Percentiles rank a stretch among this genome's conserved stretches.
Evolutionary conservation across 2,797 vertebrate genomes (phyloP).

Genomic region (Pelochelys cantorii): DNA sequence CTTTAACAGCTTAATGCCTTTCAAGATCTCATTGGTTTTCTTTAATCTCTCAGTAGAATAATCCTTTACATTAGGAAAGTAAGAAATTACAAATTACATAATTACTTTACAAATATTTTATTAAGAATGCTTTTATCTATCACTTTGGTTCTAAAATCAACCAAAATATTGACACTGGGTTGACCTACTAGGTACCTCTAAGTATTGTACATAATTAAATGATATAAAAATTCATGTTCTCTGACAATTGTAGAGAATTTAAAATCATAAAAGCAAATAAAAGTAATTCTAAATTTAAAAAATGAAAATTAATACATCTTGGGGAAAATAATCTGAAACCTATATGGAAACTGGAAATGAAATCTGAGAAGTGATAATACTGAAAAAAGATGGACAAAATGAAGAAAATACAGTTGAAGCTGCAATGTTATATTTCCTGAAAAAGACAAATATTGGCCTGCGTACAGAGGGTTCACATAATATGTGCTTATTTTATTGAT

Average conservation of each 20-base stretch:
- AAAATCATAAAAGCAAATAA: not conserved
- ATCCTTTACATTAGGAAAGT: constrained; percentile 83
- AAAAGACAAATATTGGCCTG: not conserved
- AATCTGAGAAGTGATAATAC: not conserved
- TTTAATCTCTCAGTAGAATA: constrained; percentile 97
- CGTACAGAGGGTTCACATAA: not conserved
- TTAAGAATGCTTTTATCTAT: not conserved
- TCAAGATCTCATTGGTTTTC: constrained; percentile 96
- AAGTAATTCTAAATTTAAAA: not conserved
- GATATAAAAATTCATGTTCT: not conserved
- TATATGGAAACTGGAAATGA: not conserved
- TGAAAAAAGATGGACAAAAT: not conserved
- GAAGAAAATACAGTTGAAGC: not conserved
- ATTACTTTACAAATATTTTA: not conserved
- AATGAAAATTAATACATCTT: not conserved
- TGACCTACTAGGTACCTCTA: not conserved
- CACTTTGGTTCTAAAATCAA: not conserved
- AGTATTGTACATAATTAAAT: not conserved
- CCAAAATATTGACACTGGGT: not conserved
- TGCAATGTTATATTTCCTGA: not conserved
- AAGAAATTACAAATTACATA: not conserved
- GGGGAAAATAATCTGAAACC: not conserved
- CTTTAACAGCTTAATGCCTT: constrained; percentile 97
- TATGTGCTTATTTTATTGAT: not conserved
- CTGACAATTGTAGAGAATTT: not conserved